phyloP scores from a whole-genome alignment of 1,140 invertebrate genomes.

The Brachionus calyciflorus region DNA sequence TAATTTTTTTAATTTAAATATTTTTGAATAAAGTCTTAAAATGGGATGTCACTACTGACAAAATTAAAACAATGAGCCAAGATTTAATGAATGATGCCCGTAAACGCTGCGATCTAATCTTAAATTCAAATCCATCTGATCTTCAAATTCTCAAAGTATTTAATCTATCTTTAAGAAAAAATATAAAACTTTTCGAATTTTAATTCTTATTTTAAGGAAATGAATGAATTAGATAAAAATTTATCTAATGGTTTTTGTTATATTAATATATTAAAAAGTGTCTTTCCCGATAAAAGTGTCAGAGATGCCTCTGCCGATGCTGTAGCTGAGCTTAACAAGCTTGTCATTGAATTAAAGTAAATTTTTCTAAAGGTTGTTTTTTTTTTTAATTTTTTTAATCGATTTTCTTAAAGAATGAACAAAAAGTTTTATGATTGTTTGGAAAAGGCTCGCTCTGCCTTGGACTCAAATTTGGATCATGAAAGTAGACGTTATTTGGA shows the following conservation, averaged over 20 bases:
- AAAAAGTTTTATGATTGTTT: slow-evolving; percentile 64
- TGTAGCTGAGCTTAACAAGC: slow-evolving; percentile 62
- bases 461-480: slow-evolving; percentile 51
- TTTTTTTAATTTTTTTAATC: neutral
- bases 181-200: neutral
- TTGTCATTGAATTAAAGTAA: slow-evolving; percentile 63
- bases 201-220: neutral
- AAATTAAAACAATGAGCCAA: slow-evolving; percentile 1
- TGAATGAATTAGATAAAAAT: slow-evolving; percentile 45
- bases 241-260: slow-evolving; percentile 25
- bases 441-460: slow-evolving; percentile 56
- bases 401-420: slow-evolving; percentile 59
- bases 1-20: neutral
- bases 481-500: slow-evolving; percentile 61
- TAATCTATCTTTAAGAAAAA: neutral
- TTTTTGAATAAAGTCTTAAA: neutral
- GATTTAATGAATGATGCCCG: neutral
- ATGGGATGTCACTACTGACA: slow-evolving; percentile 27
- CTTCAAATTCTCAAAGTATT: neutral
- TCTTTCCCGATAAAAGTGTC: slow-evolving; percentile 60
- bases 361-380: neutral
- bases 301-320: slow-evolving; percentile 62
- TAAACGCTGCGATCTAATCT: neutral
- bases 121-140: neutral
- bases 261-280: slow-evolving; percentile 59